Percentiles rank a stretch among this genome's conserved stretches.
These are phyloP conservation scores for Pseudochaenichthys georgianus DNA, from an alignment of 2,797 vertebrate genomes.

Conservation along the genomic window DNA sequence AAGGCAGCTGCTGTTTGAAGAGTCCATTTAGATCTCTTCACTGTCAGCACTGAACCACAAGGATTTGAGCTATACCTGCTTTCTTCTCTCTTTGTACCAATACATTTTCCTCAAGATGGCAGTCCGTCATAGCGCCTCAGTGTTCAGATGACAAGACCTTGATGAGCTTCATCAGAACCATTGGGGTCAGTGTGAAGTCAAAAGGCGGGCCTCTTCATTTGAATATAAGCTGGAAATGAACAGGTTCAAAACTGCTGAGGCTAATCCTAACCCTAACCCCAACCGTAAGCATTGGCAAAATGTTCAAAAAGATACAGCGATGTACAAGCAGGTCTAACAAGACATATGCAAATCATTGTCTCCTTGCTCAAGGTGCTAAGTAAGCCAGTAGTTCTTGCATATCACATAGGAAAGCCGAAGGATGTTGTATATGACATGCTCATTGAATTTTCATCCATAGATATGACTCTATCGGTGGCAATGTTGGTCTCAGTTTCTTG, in stretches of 20 bases:
- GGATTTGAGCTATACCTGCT: slow-evolving; percentile 37
- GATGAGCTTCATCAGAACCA: slow-evolving; percentile 46
- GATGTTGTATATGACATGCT: neutral
- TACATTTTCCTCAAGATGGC: slow-evolving; percentile 40
- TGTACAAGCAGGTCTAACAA: neutral
- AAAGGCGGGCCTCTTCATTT: neutral
- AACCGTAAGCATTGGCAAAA: too few species aligned
- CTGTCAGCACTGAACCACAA: slow-evolving; percentile 30
- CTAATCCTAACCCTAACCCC: neutral
- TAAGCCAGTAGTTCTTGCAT: neutral
- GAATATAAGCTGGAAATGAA: slow-evolving; percentile 54
- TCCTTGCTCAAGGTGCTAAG: neutral
- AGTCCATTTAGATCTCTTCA: slow-evolving; percentile 40
- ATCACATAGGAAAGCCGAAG: neutral
- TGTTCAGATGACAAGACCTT: slow-evolving; percentile 42
- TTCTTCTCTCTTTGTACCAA: slow-evolving; percentile 46
- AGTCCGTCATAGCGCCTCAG: slow-evolving; percentile 50
- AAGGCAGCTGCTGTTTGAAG: slow-evolving; percentile 46
- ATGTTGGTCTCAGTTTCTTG: too few species aligned
- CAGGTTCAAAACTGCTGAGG: slow-evolving; percentile 56
- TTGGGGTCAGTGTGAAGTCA: slow-evolving; percentile 10
- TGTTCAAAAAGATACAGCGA: neutral
- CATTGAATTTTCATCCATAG: neutral
- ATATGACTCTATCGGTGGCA: too few species aligned
- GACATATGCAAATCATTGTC: neutral